These are phyloP conservation scores for Heliconius eleuchia DNA, from an alignment of 1,140 invertebrate species.

Conservation along the genomic window DNA sequence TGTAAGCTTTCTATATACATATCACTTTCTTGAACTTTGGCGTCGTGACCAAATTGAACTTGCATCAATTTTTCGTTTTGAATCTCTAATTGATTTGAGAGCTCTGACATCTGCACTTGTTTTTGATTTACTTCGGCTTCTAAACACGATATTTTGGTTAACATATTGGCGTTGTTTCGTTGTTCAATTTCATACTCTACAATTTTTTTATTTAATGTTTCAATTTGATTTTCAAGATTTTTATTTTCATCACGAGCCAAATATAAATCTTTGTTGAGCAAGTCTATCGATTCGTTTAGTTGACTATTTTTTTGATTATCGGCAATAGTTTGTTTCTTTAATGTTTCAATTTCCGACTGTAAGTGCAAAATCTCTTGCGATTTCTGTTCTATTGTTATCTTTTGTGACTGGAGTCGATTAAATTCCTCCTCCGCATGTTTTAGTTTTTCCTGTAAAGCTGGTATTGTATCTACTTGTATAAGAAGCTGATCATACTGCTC, in stretches of 20 bases:
- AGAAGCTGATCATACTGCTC: slow-evolving; percentile 58
- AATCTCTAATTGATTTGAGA: slow-evolving; percentile 61
- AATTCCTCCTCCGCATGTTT: slow-evolving; percentile 66
- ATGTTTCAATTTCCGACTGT: slow-evolving; percentile 50
- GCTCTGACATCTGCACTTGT: slow-evolving; percentile 60
- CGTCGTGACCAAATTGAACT: slow-evolving; percentile 77
- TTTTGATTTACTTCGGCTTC: slow-evolving; percentile 72
- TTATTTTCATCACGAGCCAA: slow-evolving; percentile 59
- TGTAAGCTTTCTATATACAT: slow-evolving; percentile 88
- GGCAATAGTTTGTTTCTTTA: slow-evolving; percentile 48
- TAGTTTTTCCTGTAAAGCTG: slow-evolving; percentile 66
- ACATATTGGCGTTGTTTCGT: slow-evolving; percentile 66
- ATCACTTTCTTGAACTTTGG: slow-evolving; percentile 87
- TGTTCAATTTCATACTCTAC: slow-evolving; percentile 73
- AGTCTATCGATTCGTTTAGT: slow-evolving; percentile 50
- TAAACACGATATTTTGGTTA: slow-evolving; percentile 72
- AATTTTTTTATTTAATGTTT: slow-evolving; percentile 65
- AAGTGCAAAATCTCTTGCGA: slow-evolving; percentile 47
- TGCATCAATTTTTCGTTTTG: slow-evolving; percentile 62
- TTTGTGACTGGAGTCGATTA: slow-evolving; percentile 53
- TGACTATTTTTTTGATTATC: slow-evolving; percentile 48
- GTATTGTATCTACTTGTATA: slow-evolving; percentile 62
- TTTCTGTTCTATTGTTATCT: slow-evolving; percentile 54
- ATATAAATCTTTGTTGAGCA: slow-evolving; percentile 56
- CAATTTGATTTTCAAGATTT: slow-evolving; percentile 60